phyloP scores from a whole-genome alignment of 2,888 invertebrate genomes.

The Crepidodera aurea region DNA sequence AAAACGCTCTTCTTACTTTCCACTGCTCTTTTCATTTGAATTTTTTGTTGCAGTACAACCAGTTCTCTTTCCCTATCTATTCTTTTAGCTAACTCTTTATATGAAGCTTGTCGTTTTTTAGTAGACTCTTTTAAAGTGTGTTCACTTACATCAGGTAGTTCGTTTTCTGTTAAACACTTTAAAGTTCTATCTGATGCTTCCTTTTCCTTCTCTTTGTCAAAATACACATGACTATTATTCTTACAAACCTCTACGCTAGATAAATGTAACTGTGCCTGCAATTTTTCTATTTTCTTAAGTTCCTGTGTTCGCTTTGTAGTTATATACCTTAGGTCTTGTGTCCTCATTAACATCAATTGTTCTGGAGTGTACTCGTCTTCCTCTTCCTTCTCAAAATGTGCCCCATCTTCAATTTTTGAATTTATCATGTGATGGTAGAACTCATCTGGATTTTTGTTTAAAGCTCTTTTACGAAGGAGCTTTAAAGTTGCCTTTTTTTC shows the following conservation, averaged over 20 bases:
- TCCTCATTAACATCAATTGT: constrained; percentile 88
- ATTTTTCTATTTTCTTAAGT: constrained; percentile 75
- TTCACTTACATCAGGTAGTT: constrained; percentile 68
- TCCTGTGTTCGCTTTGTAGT: constrained; percentile 86
- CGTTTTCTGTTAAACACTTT: constrained; percentile 65
- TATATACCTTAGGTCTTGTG: constrained; percentile 91
- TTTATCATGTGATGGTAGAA: constrained; percentile 98
- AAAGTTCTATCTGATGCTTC: constrained; percentile 64
- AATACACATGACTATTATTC: constrained; percentile 81
- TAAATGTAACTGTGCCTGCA: constrained; percentile 83
- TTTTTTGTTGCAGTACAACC: constrained; percentile 77
- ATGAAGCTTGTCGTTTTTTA: constrained; percentile 70
- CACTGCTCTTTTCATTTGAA: constrained; percentile 75
- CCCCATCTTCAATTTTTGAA: constrained; percentile 71
- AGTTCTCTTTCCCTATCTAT: constrained; percentile 81
- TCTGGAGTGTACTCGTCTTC: constrained; percentile 80
- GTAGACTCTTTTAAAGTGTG: constrained; percentile 64
- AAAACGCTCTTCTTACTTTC: constrained; percentile 68
- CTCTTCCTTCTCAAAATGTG: constrained; percentile 74
- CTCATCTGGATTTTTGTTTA: constrained; percentile 97
- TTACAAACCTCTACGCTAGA: constrained; percentile 75
- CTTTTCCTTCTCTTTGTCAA: constrained; percentile 78
- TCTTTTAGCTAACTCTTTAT: constrained; percentile 78
- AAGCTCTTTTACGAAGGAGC: constrained; percentile 81
- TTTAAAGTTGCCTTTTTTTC: constrained; percentile 85